Conservation (phyloP, 1,140 invertebrate genomes). For the Drosophila pallidifrons region DNA sequence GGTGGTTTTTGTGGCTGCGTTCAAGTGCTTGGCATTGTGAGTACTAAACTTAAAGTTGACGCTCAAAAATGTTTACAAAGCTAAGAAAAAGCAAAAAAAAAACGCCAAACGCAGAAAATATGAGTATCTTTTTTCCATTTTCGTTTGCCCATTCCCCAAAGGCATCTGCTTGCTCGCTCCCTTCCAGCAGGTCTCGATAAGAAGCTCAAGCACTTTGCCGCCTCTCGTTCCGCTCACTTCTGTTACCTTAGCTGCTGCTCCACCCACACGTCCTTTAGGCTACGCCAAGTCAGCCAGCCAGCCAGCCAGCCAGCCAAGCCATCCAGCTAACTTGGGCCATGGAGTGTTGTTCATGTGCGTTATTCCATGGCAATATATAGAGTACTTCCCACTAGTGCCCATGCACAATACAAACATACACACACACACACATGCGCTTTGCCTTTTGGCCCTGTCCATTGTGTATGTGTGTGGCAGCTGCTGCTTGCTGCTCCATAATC, state of each 20-base stretch:
- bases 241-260: conserved; percentile 5
- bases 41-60: conserved; percentile 21
- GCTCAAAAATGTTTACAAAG: conserved; percentile 24
- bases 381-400: conserved; percentile 3
- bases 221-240: neutral
- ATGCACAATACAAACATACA: neutral
- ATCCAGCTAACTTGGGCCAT: conserved; percentile 37
- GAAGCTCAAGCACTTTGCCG: conserved; percentile 34
- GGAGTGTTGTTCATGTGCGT: conserved; percentile 38
- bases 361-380: conserved; percentile 48
- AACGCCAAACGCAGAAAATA: conserved; percentile 29
- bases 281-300: conserved; percentile 38
- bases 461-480: conserved; percentile 51
- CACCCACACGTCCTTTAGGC: conserved; percentile 28
- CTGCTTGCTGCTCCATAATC: conserved; percentile 41
- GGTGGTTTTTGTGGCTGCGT: neutral
- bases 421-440: conserved; percentile 31
- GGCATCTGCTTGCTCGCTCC: neutral
- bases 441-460: conserved; percentile 41
- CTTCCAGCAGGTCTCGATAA: conserved; percentile 35
- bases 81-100: conserved; percentile 14
- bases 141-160: conserved; percentile 24
- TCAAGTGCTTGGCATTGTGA: neutral
- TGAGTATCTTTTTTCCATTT: conserved; percentile 52
- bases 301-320: conserved; percentile 19